phyloP scores from a whole-genome alignment of 2,113 vertebrate genomes.

The Kryptolebias marmoratus region DNA sequence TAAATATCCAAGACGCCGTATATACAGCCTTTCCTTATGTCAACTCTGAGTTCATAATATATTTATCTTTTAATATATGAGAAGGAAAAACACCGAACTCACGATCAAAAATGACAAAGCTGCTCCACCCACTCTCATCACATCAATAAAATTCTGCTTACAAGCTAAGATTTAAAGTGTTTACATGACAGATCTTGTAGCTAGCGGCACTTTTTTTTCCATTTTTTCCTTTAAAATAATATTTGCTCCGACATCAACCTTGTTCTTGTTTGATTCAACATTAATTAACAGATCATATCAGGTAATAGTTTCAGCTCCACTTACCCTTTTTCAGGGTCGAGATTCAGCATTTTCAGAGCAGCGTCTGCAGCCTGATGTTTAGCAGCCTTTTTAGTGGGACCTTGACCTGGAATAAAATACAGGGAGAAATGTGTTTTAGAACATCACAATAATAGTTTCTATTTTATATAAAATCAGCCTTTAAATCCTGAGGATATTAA shows the following conservation, averaged over 20 bases:
- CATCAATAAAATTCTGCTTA: too few relatives aligned
- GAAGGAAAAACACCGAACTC: too few relatives aligned
- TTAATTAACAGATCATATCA: too few relatives aligned
- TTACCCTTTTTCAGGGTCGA: constrained; percentile 80
- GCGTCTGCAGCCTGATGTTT: constrained; percentile 90
- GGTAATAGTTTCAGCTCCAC: constrained; percentile 37
- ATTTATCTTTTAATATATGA: too few relatives aligned
- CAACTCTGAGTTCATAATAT: too few relatives aligned
- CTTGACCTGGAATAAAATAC: constrained; percentile 81
- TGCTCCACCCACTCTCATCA: too few relatives aligned
- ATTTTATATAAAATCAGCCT: background rate
- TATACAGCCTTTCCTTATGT: too few relatives aligned
- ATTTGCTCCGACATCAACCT: background rate
- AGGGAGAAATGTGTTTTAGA: constrained; percentile 6
- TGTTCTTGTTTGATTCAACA: background rate
- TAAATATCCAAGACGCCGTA: too few relatives aligned
- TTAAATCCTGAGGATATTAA: background rate
- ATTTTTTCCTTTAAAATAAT: background rate
- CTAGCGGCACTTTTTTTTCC: too few relatives aligned
- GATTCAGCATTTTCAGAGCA: constrained; percentile 82
- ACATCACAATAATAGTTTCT: background rate
- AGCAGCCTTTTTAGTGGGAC: constrained; percentile 90
- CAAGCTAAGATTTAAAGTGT: too few relatives aligned
- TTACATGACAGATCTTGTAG: too few relatives aligned
- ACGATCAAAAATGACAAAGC: too few relatives aligned